phyloP scores from a whole-genome alignment of 1,140 invertebrate genomes.

The Olivierus martensii region DNA sequence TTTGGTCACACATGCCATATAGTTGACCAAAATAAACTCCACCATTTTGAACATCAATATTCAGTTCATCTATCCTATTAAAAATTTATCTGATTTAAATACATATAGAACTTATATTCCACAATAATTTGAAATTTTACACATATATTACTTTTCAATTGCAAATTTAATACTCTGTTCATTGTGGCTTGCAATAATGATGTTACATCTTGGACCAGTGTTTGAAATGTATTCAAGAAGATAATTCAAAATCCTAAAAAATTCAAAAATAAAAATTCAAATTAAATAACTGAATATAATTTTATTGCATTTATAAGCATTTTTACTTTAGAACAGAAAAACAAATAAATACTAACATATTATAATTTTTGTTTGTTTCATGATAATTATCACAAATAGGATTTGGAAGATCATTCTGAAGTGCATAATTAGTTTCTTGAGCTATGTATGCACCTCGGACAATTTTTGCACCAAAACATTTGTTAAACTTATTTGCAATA shows the following conservation, averaged over 20 bases:
- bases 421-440: conserved; percentile 81
- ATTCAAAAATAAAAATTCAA: too few relatives aligned
- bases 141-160: conserved; percentile 8
- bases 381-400: conserved; percentile 85
- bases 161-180: conserved; percentile 40
- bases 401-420: conserved; percentile 79
- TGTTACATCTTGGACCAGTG: background rate
- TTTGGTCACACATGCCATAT: conserved; percentile 96
- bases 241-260: background rate
- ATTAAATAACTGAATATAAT: too few relatives aligned
- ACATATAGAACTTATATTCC: background rate
- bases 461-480: conserved; percentile 83
- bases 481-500: background rate
- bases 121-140: background rate
- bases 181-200: conserved; percentile 16
- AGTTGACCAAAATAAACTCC: conserved; percentile 96
- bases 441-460: conserved; percentile 97
- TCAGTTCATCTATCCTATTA: conserved; percentile 70
- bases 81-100: background rate
- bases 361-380: conserved; percentile 78
- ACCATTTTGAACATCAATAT: conserved; percentile 73
- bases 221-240: background rate
- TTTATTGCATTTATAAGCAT: too few relatives aligned
- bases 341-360: conserved; percentile 58
- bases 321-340: conserved; percentile 20